These are phyloP conservation scores for Hybos culiciformis DNA, from an alignment of 2,888 invertebrate species.

Conservation along the genomic window DNA sequence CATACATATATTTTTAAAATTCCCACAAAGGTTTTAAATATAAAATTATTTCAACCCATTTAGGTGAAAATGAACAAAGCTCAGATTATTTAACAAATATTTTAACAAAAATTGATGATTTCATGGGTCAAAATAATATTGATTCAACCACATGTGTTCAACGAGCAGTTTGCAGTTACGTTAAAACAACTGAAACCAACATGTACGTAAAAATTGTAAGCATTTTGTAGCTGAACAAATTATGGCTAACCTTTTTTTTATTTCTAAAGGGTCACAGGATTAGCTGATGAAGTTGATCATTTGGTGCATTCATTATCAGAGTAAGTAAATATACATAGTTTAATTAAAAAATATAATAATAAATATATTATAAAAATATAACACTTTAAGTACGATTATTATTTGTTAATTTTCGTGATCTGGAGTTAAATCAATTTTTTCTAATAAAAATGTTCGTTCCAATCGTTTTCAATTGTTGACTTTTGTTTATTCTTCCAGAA, in stretches of 20 bases:
- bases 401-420: constrained; percentile 10
- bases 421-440: constrained; percentile 9
- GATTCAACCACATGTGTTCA: constrained; percentile 60
- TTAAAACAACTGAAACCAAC: constrained; percentile 54
- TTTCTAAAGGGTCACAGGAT: no score
- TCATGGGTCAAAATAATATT: constrained; percentile 52
- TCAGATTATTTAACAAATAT: constrained; percentile 47
- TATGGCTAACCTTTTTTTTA: no score
- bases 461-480: constrained; percentile 4
- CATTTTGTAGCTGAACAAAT: constrained; percentile 48
- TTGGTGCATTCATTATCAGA: constrained; percentile 47
- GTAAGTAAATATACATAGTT: no score
- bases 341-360: no score
- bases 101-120: constrained; percentile 49
- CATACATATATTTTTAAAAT: no score
- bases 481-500: constrained; percentile 41
- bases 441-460: constrained; percentile 6
- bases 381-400: constrained; percentile 1
- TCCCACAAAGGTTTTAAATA: no score
- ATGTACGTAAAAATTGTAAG: no score
- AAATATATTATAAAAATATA: constrained; percentile 22
- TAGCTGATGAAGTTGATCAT: no score
- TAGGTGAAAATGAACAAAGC: constrained; percentile 45
- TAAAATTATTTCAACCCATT: no score
- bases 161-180: constrained; percentile 55